These are phyloP conservation scores for Agapetus fuscipes DNA, from an alignment of 2,888 invertebrate species.

Conservation along the genomic window DNA sequence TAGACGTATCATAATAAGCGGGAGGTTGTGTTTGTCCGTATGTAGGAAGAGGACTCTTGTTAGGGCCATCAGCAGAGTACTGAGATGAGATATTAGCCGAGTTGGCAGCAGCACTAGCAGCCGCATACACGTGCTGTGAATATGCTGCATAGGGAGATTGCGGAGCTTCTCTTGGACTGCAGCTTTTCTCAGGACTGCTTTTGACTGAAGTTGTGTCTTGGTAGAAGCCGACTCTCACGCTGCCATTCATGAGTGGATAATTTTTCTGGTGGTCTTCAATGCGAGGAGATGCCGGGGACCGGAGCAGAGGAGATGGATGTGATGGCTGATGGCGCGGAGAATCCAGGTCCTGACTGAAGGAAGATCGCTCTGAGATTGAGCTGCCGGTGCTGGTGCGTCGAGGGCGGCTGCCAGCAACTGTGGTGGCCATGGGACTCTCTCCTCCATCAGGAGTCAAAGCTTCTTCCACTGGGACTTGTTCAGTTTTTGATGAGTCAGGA, in stretches of 20 bases:
- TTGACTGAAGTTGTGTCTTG: slow-evolving; percentile 79
- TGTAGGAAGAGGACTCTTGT: slow-evolving; percentile 38
- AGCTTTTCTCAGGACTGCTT: slow-evolving; percentile 76
- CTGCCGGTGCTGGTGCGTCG: slow-evolving; percentile 70
- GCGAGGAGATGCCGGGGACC: slow-evolving; percentile 70
- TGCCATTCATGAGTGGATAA: slow-evolving; percentile 70
- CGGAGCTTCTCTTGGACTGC: slow-evolving; percentile 67
- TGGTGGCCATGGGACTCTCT: slow-evolving; percentile 34
- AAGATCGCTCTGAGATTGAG: slow-evolving; percentile 68
- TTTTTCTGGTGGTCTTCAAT: slow-evolving; percentile 59
- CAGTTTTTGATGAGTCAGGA: slow-evolving; percentile 32
- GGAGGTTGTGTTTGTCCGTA: slow-evolving; percentile 42
- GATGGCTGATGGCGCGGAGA: slow-evolving; percentile 66
- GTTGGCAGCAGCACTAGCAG: slow-evolving; percentile 23
- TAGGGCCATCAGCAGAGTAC: slow-evolving; percentile 35
- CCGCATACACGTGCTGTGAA: slow-evolving; percentile 40
- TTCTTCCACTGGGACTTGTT: slow-evolving; percentile 34
- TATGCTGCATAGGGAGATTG: slow-evolving; percentile 41
- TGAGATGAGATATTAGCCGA: slow-evolving; percentile 32
- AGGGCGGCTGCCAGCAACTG: slow-evolving; percentile 41
- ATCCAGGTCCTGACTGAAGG: slow-evolving; percentile 68
- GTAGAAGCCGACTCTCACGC: slow-evolving; percentile 80
- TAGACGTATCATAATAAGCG: slow-evolving; percentile 52
- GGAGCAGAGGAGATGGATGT: slow-evolving; percentile 61
- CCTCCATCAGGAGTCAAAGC: slow-evolving; percentile 38